A percentile compares a stretch with the other conserved stretches of the same genome.
These are phyloP conservation scores for Sceloporus tristichus DNA, from an alignment of 2,113 vertebrate genomes.

Conservation along the genomic window DNA sequence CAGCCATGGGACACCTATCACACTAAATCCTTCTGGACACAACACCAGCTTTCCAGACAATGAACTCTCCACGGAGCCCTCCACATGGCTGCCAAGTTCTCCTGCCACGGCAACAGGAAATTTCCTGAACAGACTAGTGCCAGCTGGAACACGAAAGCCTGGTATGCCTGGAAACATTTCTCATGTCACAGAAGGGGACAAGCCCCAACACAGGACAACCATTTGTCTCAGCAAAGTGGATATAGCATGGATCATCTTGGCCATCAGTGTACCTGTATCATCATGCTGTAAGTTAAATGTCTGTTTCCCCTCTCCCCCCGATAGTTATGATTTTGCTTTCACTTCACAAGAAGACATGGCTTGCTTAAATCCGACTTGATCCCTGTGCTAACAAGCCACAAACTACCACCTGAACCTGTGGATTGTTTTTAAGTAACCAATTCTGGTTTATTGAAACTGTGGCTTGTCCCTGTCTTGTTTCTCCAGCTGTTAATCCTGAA, in stretches of 20 bases:
- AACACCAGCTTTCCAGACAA: slow-evolving; percentile 42
- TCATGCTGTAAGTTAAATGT: slow-evolving; percentile 93
- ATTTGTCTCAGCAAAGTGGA: slow-evolving; percentile 97
- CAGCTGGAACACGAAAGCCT: slow-evolving; percentile 86
- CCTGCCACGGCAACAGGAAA: slow-evolving; percentile 85
- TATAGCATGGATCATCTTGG: slow-evolving; percentile 95
- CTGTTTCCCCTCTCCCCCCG: not conserved
- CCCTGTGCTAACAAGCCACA: not conserved
- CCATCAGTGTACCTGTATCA: slow-evolving; percentile 94
- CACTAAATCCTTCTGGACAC: slow-evolving; percentile 57
- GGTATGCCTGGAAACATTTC: slow-evolving; percentile 85
- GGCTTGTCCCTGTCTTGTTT: not conserved
- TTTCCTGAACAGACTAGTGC: slow-evolving; percentile 91
- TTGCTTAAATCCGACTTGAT: not conserved
- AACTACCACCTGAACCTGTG: not conserved
- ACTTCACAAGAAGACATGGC: not conserved
- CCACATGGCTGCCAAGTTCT: slow-evolving; percentile 71
- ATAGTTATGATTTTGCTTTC: slow-evolving; percentile 14
- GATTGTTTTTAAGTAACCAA: not conserved
- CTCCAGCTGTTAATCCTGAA: not conserved
- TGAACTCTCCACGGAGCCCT: slow-evolving; percentile 47
- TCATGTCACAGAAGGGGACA: slow-evolving; percentile 83
- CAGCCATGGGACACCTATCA: slow-evolving; percentile 54
- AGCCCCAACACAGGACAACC: slow-evolving; percentile 84
- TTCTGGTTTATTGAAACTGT: not conserved